Evolutionary conservation across 2,797 vertebrate species (phyloP).

Genomic region (Dromococcyx pavoninus): DNA sequence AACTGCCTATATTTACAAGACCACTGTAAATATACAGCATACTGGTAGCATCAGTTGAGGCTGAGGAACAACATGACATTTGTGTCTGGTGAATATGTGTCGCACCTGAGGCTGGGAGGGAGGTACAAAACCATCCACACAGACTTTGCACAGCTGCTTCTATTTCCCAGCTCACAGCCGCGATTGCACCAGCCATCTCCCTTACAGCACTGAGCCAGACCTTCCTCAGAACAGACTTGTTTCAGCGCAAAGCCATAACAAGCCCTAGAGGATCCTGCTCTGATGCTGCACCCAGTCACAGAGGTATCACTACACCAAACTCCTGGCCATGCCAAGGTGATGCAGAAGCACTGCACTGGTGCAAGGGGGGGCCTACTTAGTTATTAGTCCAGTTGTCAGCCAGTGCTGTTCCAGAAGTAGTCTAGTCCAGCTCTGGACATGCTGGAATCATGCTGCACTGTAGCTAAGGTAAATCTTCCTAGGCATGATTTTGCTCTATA

Average conservation of each 20-base stretch:
- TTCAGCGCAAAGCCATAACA: rapidly evolving
- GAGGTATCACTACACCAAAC: background rate
- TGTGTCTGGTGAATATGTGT: background rate
- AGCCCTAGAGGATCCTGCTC: background rate
- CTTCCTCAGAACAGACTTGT: background rate
- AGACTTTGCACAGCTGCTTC: background rate
- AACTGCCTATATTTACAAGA: background rate
- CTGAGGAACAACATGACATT: background rate
- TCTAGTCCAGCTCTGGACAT: background rate
- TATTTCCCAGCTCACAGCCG: background rate
- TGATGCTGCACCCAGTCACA: background rate
- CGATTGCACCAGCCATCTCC: background rate
- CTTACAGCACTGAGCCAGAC: background rate
- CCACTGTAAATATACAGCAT: background rate
- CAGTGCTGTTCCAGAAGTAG: background rate
- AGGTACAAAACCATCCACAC: background rate
- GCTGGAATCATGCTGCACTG: background rate
- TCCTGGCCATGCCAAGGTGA: too few relatives aligned
- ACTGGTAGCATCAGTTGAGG: background rate
- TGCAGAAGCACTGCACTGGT: background rate
- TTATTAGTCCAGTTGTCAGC: background rate
- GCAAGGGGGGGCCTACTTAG: background rate
- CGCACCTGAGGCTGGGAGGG: background rate
- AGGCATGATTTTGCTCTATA: background rate
- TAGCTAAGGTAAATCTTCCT: background rate